A percentile compares a stretch with the other conserved stretches of the same genome.
Evolutionary conservation across 2,797 vertebrate genomes (phyloP).

Genomic region (Lepidocolaptes lacrymiger): DNA sequence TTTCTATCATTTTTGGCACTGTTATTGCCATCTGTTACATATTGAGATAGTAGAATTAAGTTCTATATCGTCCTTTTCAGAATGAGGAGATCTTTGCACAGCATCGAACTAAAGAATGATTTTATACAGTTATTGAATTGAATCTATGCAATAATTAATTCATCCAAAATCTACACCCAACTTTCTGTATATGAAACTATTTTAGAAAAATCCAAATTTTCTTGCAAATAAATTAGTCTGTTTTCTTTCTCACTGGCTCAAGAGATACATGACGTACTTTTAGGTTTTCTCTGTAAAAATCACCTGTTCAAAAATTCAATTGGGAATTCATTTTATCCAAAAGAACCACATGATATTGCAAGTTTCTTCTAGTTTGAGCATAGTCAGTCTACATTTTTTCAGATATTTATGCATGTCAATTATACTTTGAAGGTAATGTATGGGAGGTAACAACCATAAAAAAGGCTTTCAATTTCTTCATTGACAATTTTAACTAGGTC

Average conservation of each 20-base stretch:
- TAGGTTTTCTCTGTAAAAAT: neutral
- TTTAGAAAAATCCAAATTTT: neutral
- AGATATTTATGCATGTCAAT: neutral
- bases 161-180: neutral
- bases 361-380: neutral
- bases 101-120: neutral
- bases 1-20: conserved; percentile 1
- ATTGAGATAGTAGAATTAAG: neutral
- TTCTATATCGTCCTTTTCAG: neutral
- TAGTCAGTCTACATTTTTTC: neutral
- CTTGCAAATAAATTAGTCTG: neutral
- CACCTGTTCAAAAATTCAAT: neutral
- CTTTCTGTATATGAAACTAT: neutral
- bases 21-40: conserved; percentile 30
- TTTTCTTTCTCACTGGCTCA: neutral
- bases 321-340: neutral
- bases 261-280: neutral
- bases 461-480: neutral
- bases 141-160: neutral
- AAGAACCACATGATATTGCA: neutral
- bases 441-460: neutral
- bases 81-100: neutral
- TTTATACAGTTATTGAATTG: neutral
- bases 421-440: neutral
- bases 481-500: neutral